Conservation (phyloP, 2,797 vertebrate genomes). For the Bovichtus diacanthus region DNA sequence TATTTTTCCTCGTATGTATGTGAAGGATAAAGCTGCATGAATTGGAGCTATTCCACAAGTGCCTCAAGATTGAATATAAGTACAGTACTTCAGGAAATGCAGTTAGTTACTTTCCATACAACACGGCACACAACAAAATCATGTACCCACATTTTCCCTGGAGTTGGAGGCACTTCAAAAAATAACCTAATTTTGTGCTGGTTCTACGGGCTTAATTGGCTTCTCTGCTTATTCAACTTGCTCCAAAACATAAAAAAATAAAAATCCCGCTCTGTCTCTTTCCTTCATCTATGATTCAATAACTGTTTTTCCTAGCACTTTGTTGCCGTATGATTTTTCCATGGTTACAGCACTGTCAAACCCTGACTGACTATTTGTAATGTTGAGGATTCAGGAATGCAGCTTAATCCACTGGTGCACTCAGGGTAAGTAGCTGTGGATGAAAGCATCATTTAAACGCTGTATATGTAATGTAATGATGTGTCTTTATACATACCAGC, state of each 20-base stretch:
- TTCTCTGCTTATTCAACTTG: neutral
- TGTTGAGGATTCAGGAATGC: conserved; percentile 2
- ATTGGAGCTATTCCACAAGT: neutral
- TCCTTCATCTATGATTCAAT: neutral
- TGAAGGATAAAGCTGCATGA: neutral
- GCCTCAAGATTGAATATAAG: neutral
- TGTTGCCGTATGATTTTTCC: neutral
- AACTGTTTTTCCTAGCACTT: neutral
- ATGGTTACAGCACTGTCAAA: conserved; percentile 3
- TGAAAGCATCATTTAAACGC: conserved; percentile 16
- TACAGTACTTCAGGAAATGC: neutral
- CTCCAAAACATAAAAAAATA: no score
- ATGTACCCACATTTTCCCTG: neutral
- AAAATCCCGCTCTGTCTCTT: no score
- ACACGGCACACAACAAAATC: neutral
- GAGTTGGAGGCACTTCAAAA: neutral
- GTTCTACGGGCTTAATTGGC: neutral
- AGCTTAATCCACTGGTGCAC: conserved; percentile 4
- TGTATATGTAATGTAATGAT: conserved; percentile 2
- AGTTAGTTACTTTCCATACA: no score
- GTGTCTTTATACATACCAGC: neutral
- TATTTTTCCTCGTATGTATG: neutral
- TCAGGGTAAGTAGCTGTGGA: conserved; percentile 5
- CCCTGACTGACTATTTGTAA: neutral
- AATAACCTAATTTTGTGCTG: neutral